phyloP scores from a whole-genome alignment of 2,888 invertebrate genomes.

The Xanthia togata region DNA sequence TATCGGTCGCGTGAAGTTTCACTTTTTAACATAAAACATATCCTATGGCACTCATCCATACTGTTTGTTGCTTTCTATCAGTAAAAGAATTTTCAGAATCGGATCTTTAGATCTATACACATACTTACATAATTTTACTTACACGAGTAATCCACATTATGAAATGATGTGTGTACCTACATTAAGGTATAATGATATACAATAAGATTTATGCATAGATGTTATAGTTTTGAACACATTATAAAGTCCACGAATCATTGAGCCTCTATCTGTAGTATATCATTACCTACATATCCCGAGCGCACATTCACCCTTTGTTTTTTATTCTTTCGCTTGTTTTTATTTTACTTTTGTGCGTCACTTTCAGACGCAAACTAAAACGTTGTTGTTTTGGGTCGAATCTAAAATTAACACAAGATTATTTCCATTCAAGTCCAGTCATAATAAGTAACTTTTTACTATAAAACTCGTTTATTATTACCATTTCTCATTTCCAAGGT shows the following conservation, averaged over 20 bases:
- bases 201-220: neutral
- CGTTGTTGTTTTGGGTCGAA: neutral
- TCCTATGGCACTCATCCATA: too few relatives aligned
- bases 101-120: too few relatives aligned
- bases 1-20: too few relatives aligned
- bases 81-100: too few relatives aligned
- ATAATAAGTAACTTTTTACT: neutral
- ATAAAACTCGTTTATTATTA: neutral
- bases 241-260: neutral
- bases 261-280: neutral
- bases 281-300: neutral
- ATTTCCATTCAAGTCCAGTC: neutral
- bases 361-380: neutral
- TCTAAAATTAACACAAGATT: neutral
- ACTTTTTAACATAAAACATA: too few relatives aligned
- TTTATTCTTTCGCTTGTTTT: neutral
- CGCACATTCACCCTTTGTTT: neutral
- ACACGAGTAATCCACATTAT: neutral
- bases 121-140: too few relatives aligned
- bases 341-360: neutral
- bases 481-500: conserved; percentile 26
- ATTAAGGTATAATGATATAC: too few relatives aligned
- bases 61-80: too few relatives aligned
- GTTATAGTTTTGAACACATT: neutral
- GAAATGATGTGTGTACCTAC: neutral